phyloP scores from a whole-genome alignment of 2,888 invertebrate genomes.

The Pyrgus malvae region DNA sequence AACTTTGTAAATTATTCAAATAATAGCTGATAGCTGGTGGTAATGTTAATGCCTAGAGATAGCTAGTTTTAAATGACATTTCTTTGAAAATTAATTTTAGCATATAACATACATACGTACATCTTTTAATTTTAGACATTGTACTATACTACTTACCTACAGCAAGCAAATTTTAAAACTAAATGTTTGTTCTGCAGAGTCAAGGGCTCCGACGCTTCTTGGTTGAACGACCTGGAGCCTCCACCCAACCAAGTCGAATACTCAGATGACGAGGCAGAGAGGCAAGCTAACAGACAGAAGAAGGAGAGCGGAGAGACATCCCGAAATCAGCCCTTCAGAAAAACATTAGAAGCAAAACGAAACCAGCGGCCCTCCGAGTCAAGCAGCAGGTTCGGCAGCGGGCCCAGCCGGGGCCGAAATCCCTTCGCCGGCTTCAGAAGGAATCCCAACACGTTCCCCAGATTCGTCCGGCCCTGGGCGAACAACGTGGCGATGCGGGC shows the following conservation, averaged over 20 bases:
- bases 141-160: too few species aligned
- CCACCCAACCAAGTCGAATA: constrained; percentile 88
- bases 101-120: too few species aligned
- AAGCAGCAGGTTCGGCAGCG: constrained; percentile 67
- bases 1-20: too few species aligned
- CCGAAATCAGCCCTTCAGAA: constrained; percentile 44
- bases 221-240: constrained; percentile 92
- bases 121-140: too few species aligned
- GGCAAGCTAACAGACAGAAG: constrained; percentile 65
- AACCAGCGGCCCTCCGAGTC: constrained; percentile 71
- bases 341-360: constrained; percentile 48
- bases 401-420: constrained; percentile 60
- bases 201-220: constrained; percentile 94
- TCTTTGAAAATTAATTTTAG: too few species aligned
- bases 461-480: constrained; percentile 50
- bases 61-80: too few species aligned
- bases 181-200: too few species aligned
- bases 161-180: too few species aligned
- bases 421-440: constrained; percentile 57
- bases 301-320: constrained; percentile 61
- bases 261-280: constrained; percentile 95
- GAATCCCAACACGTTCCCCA: constrained; percentile 46
- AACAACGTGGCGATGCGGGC: constrained; percentile 44
- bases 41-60: too few species aligned
- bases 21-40: too few species aligned